Evolutionary conservation across 2,888 invertebrate genomes (phyloP), one percentile per base, ranked within the genome.

Genomic region (Dromius quadrimaculatus): DNA sequence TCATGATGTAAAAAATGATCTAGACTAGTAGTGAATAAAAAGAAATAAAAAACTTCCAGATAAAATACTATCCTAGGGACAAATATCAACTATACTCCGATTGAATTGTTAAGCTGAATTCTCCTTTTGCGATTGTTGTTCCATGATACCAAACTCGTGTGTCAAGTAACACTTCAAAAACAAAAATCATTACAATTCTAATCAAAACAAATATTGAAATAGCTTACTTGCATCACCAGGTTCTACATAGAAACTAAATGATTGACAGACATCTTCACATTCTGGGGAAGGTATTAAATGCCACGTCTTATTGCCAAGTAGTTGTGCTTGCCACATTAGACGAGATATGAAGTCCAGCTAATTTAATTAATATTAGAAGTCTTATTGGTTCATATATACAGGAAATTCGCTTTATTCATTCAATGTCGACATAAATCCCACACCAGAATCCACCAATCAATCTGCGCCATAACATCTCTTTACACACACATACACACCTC

Each of bases 281-380:
- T 95, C 95, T 0, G 94, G 93, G 0, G 93, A 91, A 0, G 96
- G 95, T 9, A 91, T 88, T 32, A 96, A 82, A 15, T 86, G 85
- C 96, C 96, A 97, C 8, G 87, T 90, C 84, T 96, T 97, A 76
- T 88, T 89, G 0, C 96, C 96, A 75, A 87, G 86, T 11, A 96
- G 86, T 83, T 96, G 95, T 1, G 94, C 95, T 83, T 96, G 96
- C 96, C 96, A 96, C 88, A 95, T 95, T 23, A 96, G 86, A 72
- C 95, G 88, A 75, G 92, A 90, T 75, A 96, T 96, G 79, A 94
- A 95, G 83, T 96, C 96, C 80, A 96, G 83, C 95, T 95, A 80
- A 54, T n/a, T n/a, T n/a, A n/a, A n/a, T n/a, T n/a, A 15, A 43
- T 41, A 61, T 36, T 20, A 36, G 4, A 65, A 19, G 9, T 47